A percentile compares a stretch with the other conserved stretches of the same genome.
Evolutionary conservation across 2,113 vertebrate species (phyloP).

Genomic region (Petrocephalus microphthalmus): DNA sequence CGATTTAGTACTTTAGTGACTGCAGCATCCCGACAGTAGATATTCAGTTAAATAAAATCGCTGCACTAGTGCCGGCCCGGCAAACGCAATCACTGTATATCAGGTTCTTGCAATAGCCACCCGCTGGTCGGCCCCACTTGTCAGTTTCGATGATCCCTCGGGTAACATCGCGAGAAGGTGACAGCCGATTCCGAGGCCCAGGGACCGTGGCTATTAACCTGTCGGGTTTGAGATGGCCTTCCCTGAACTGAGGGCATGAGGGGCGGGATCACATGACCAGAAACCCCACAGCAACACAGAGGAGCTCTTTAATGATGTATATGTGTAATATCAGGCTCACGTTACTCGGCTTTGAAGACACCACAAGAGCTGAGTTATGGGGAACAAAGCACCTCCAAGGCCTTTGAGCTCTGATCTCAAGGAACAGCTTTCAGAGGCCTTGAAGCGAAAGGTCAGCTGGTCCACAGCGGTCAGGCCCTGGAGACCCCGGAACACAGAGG

Average conservation of each 20-base stretch:
- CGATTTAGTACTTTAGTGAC: neutral
- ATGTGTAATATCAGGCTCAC: neutral
- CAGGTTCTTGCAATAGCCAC: neutral
- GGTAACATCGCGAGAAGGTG: neutral
- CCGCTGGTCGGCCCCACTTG: neutral
- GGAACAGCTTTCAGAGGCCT: conserved; percentile 24
- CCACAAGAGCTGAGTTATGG: conserved; percentile 37
- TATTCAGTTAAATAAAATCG: neutral
- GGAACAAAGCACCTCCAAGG: neutral
- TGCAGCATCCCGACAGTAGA: neutral
- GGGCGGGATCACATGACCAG: neutral
- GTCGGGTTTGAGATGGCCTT: neutral
- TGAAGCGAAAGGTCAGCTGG: conserved; percentile 48
- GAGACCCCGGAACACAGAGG: conserved; percentile 42
- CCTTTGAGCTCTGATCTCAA: conserved; percentile 38
- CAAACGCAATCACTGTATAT: neutral
- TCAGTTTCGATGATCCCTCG: neutral
- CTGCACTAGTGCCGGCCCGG: neutral
- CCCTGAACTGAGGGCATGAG: neutral
- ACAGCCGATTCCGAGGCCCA: neutral
- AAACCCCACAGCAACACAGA: neutral
- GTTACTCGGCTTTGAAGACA: neutral
- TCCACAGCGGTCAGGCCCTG: conserved; percentile 40
- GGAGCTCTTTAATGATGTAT: conserved; percentile 1
- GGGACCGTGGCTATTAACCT: conserved; percentile 10